Evolutionary conservation across 2,888 invertebrate species (phyloP).

Genomic region (Drosophila formosana): DNA sequence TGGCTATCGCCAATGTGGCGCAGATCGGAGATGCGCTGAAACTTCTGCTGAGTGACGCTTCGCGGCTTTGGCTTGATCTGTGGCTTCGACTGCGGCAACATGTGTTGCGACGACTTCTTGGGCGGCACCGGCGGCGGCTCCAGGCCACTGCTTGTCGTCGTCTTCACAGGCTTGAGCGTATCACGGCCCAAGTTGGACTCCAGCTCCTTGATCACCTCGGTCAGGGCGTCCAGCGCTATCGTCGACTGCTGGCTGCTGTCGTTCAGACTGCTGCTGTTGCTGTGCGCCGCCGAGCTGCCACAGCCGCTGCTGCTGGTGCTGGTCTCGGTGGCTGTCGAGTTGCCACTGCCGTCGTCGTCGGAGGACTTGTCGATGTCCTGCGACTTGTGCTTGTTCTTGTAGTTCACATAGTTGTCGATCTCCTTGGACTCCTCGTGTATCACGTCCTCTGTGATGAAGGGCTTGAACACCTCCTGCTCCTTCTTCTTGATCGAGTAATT

Average conservation of each 20-base stretch:
- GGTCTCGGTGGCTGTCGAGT: constrained; percentile 67
- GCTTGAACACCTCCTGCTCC: constrained; percentile 90
- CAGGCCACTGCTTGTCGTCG: constrained; percentile 13
- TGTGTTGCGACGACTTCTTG: constrained; percentile 84
- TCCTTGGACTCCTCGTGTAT: constrained; percentile 94
- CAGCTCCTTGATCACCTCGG: constrained; percentile 82
- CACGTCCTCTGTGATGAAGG: constrained; percentile 92
- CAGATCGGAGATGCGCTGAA: constrained; percentile 85
- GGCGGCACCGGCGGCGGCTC: constrained; percentile 85
- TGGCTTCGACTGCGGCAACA: constrained; percentile 84
- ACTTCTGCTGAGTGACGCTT: constrained; percentile 82
- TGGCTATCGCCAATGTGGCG: constrained; percentile 62
- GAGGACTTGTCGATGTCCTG: constrained; percentile 85
- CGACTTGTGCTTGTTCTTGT: constrained; percentile 90
- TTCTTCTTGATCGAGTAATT: constrained; percentile 95
- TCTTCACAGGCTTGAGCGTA: constrained; percentile 72
- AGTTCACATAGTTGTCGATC: constrained; percentile 91
- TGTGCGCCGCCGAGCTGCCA: constrained; percentile 77
- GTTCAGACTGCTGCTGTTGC: constrained; percentile 82
- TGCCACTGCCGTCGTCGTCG: constrained; percentile 85
- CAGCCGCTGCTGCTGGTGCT: constrained; percentile 73
- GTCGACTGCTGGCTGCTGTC: constrained; percentile 79
- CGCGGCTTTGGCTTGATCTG: constrained; percentile 87
- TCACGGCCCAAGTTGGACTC: constrained; percentile 79
- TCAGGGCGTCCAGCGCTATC: constrained; percentile 71